Evolutionary conservation across 1,140 invertebrate genomes (phyloP), one percentile per base, ranked within the genome.

Genomic region (Trissolcus basalis): DNA sequence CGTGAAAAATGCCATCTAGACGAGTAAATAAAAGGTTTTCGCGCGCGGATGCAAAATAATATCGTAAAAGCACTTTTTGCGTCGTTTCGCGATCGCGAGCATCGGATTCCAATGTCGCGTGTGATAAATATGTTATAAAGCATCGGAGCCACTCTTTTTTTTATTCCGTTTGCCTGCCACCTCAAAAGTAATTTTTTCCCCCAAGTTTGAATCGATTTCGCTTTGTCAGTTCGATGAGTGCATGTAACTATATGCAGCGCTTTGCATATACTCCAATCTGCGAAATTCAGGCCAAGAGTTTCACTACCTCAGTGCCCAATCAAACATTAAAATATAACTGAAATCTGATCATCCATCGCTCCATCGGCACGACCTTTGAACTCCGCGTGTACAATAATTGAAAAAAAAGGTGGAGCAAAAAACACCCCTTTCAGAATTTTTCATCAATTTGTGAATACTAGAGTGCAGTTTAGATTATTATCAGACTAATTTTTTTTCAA

Each of bases 41-140:
- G 58, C 58, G 36, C 35, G 14, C 14, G 33, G 41, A 63, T 33
- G 33, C 13, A 39, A 60, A 60, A 63, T 61, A 70, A 55, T 48
- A 51, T 50, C 45, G 14, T 50, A 58, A 71, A 71, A 63, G 68
- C 44, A 41, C 35, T 61, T 63, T 71, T 71, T 44, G 43, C 49
- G 15, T 39, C 33, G 36, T 6, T 41, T 41, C 44, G 44, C 43
- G 43, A 35, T 15, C n/a, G 48, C 39, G 15, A 32, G 65, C 50
- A 48, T 56, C 35, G 51, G 39, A 63, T 71, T 50, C 32, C 68
- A 53, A 63, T 45, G 58, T 56, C 45, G 27, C n/a, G n/a, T 8
- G 53, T 54, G 59, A 71, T 71, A 71, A 71, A 71, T 71, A 70
- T 70, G 56, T 55, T 56, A 70, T 56, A 61, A 55, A 54, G 11